Conservation (phyloP, 2,888 invertebrate species). For the Sesia bembeciformis region DNA sequence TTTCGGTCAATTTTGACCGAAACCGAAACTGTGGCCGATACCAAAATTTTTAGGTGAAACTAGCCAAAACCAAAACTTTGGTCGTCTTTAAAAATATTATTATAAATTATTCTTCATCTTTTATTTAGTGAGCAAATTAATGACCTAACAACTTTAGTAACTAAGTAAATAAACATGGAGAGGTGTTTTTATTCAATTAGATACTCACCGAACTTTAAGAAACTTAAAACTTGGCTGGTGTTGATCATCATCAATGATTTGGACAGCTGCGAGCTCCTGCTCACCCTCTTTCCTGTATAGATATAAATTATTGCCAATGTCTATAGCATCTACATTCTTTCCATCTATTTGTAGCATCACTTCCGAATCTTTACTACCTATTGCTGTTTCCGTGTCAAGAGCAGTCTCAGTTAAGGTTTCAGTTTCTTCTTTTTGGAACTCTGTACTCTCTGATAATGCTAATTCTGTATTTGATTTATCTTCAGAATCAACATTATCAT, state of each 20-base stretch:
- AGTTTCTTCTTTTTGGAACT: conserved; percentile 17
- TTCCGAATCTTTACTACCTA: conserved; percentile 52
- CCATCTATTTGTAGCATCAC: conserved; percentile 65
- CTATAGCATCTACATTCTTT: conserved; percentile 64
- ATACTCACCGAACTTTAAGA: conserved; percentile 65
- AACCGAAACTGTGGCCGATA: no score
- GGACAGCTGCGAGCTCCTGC: conserved; percentile 61
- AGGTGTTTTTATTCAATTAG: no score
- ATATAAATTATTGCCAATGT: conserved; percentile 65
- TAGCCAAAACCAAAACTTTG: no score
- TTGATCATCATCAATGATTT: conserved; percentile 51
- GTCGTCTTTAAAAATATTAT: no score
- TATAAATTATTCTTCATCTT: no score
- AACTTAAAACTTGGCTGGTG: conserved; percentile 58
- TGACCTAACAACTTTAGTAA: no score
- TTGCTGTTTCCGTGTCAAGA: conserved; percentile 29
- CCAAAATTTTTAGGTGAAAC: no score
- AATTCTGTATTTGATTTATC: conserved; percentile 34
- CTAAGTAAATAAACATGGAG: no score
- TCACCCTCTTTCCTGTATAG: conserved; percentile 58
- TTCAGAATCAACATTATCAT: conserved; percentile 54
- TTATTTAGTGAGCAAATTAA: no score
- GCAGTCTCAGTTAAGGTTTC: conserved; percentile 15
- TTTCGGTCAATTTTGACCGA: no score
- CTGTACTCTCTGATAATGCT: conserved; percentile 22